Evolutionary conservation across 1,140 invertebrate species (phyloP).

Genomic region (Mesaphorura yosii): DNA sequence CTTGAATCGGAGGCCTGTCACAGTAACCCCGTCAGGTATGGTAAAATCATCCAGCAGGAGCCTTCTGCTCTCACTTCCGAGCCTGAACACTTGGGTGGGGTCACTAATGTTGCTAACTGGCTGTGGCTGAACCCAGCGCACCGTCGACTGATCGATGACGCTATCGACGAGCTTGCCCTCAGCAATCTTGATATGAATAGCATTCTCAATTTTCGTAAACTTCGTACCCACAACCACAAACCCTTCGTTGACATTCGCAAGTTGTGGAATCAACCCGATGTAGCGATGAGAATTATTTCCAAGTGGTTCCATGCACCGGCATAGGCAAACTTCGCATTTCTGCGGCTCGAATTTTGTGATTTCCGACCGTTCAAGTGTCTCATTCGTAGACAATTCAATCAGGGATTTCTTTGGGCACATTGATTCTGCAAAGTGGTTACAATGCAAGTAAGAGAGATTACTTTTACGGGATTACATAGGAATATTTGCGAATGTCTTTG

Average conservation of each 20-base stretch:
- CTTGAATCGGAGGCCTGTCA: slow-evolving; percentile 6
- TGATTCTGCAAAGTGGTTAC: background rate
- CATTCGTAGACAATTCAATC: background rate
- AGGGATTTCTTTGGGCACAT: background rate
- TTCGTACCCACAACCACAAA: background rate
- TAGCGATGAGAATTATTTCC: slow-evolving; percentile 8
- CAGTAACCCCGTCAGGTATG: slow-evolving; percentile 6
- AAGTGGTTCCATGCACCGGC: slow-evolving; percentile 12
- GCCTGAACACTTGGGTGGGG: slow-evolving; percentile 2
- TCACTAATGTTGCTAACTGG: background rate
- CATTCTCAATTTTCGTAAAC: slow-evolving; percentile 8
- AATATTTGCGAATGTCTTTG: background rate
- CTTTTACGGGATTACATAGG: no score
- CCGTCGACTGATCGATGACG: background rate
- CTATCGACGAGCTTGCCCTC: background rate
- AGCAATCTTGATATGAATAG: slow-evolving; percentile 16
- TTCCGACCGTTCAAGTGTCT: slow-evolving; percentile 7
- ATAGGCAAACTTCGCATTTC: slow-evolving; percentile 17
- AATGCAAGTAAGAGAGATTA: no score
- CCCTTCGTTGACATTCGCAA: background rate
- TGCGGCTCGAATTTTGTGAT: slow-evolving; percentile 11
- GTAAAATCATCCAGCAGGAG: slow-evolving; percentile 13
- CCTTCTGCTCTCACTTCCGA: background rate
- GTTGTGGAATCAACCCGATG: slow-evolving; percentile 7
- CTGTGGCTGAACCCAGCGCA: background rate